Evolutionary conservation across 2,797 vertebrate genomes (phyloP).

Genomic region (Hoplostethus atlanticus): DNA sequence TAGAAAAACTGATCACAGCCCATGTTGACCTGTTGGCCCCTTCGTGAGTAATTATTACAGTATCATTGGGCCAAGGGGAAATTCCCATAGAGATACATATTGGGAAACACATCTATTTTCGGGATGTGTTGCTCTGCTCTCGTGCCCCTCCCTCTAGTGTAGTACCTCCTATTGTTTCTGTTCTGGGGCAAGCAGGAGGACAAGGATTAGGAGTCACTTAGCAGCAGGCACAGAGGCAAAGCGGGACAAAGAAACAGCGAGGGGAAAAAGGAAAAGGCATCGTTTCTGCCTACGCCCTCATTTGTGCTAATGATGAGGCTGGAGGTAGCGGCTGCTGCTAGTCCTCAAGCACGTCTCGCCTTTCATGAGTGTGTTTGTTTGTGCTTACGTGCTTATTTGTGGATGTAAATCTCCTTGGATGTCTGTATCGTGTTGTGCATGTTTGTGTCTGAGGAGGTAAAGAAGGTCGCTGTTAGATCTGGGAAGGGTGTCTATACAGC

Average conservation of each 20-base stretch:
- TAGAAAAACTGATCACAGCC: conserved; percentile 24
- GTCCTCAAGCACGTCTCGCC: conserved; percentile 58
- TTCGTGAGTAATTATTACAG: conserved; percentile 53
- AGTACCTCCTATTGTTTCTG: conserved; percentile 15
- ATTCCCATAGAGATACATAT: too few species aligned
- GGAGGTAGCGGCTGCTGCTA: conserved; percentile 48
- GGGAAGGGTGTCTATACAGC: conserved; percentile 17
- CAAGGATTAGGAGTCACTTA: conserved; percentile 65
- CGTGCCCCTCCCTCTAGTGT: neutral
- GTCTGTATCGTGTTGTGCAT: conserved; percentile 35
- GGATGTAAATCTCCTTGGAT: conserved; percentile 39
- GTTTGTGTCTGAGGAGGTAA: conserved; percentile 11
- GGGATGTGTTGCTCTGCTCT: neutral
- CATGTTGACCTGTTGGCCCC: conserved; percentile 29
- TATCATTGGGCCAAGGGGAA: neutral
- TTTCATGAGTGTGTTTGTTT: conserved; percentile 31
- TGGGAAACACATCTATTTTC: too few species aligned
- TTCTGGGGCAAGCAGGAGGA: conserved; percentile 46
- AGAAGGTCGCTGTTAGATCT: conserved; percentile 20
- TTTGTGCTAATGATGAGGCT: conserved; percentile 76
- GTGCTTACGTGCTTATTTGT: conserved; percentile 11
- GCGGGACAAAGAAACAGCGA: conserved; percentile 40
- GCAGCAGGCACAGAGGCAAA: conserved; percentile 40
- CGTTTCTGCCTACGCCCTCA: conserved; percentile 65
- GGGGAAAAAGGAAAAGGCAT: conserved; percentile 41